Percentiles rank a stretch among this genome's conserved stretches.
These are phyloP conservation scores for Hyphantria cunea DNA, from an alignment of 1,140 invertebrate species.

Conservation along the genomic window DNA sequence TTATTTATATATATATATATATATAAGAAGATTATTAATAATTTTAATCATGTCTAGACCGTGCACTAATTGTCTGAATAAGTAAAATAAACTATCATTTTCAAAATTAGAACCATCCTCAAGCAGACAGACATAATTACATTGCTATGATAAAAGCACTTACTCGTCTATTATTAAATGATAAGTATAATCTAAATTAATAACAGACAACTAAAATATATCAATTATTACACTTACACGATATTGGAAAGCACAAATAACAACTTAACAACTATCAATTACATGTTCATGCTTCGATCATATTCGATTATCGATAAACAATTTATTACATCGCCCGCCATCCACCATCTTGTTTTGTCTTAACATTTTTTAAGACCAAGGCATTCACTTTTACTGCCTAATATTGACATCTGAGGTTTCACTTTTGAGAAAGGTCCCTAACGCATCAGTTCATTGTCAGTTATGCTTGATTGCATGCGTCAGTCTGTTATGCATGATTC, in stretches of 20 bases:
- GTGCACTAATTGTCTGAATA: no score
- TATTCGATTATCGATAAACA: conserved; percentile 20
- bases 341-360: conserved; percentile 17
- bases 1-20: no score
- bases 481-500: conserved; percentile 11
- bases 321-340: conserved; percentile 7
- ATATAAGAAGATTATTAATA: no score
- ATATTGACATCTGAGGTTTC: conserved; percentile 16
- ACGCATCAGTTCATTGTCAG: conserved; percentile 18
- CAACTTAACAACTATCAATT: conserved; percentile 13
- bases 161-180: background rate
- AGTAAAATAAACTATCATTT: no score
- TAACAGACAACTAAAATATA: conserved; percentile 8
- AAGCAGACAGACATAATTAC: no score
- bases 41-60: no score
- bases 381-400: conserved; percentile 29
- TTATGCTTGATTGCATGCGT: conserved; percentile 16
- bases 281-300: conserved; percentile 3
- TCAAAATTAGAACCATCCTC: no score
- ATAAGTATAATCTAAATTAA: conserved; percentile 16
- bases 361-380: conserved; percentile 11
- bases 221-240: background rate
- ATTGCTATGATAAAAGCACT: no score
- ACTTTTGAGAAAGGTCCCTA: conserved; percentile 27
- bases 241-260: conserved; percentile 18